Base-by-base conservation (phyloP, 2,113 vertebrate genomes). In the Coregonus clupeaformis region DNA sequence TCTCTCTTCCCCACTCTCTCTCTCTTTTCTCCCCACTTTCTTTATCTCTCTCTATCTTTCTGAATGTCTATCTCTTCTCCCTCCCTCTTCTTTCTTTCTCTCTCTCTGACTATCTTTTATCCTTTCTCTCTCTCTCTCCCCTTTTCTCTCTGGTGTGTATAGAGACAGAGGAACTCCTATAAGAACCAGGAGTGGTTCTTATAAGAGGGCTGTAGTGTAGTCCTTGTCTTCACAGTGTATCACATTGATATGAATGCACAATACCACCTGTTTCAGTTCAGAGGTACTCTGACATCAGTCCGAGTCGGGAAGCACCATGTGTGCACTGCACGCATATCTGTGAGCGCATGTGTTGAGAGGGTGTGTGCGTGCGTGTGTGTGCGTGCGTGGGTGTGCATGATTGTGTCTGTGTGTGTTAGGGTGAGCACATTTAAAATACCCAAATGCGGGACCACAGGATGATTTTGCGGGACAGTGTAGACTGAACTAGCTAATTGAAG, bases 11-110 rank as follows among this genome's bases (percentile, higher is more conserved):
- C 30, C 27, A 29, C 64, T 4, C 16, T 71, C 64, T 5, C 64
- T 62, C 1, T 66, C 57, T n/a, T n/a, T n/a, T n/a, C n/a, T n/a
- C n/a, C n/a, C n/a, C n/a, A n/a, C n/a, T n/a, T n/a, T n/a, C n/a
- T n/a, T n/a, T 49, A 78, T 73, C 71, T 55, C 71, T 85, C 74
- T 74, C 80, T 78, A 74, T 77, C 76, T 29, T 25, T 49, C 29
- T 22, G 18, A 49, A 4, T 36, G 14, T 49, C 14, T 73, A 71
- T 12, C 76, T 45, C 27, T 62, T 74, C 27, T 73, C 62, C 62
- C 32, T 76, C 63, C 78, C 29, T 75, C 20, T 73, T 20, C 16
- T 63, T 1, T 55, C 6, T 11, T 18, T 52, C 11, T 47, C 16
- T 30, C 2, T 36, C 47, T 66, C 14, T 73, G 47, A 9, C 36